Evolutionary conservation across 2,113 vertebrate genomes (phyloP), one percentile per base, ranked within the genome.

Genomic region (Isichthys henryi): DNA sequence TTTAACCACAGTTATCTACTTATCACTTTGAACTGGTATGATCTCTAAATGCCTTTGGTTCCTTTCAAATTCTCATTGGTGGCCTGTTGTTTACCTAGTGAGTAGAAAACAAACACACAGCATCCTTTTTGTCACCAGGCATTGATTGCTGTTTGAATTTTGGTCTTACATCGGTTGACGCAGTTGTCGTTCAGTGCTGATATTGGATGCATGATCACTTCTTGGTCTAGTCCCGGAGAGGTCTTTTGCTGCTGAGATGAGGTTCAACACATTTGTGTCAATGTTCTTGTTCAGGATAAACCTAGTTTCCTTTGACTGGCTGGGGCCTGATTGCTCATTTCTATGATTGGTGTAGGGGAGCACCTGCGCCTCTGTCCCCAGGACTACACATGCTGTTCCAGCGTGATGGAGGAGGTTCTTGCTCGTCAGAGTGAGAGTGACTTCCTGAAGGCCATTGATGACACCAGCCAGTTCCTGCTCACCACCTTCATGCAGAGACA

Each of bases 381-480:
- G 92, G 97, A 97, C 92, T 97, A 97, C 94, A 97, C 97, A 86
- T 98, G 97, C 95, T 98, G 97, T 94, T 96, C 97, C 93, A 97
- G 96, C 90, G 94, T 97, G 91, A 97, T 97, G 93, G 97, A 98
- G 93, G 96, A 97, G 91, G 96, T 94, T 1, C 95, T 98, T 85
- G 94, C 95, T 48, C 94, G 94, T 17, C 96, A 97, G 91, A 96
- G 96, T 2, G 95, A 96, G 90, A 93, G 92, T 15, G 96, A 97
- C 91, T 96, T 97, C 93, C 93, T 94, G 66, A 93, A 94, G 88
- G 93, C 97, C 53, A 91, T 97, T 1, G 97, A 96, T 21, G 96
- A 97, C 52, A 96, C 94, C 27, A 97, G 96, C 88, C 96, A 96
- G 92, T 98, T 97, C 90, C 94, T 97, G 66, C 90, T 96, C 91